Percentiles rank a stretch among this genome's conserved stretches.
phyloP scores from a whole-genome alignment of 1,140 invertebrate species.

The Mercenaria mercenaria region DNA sequence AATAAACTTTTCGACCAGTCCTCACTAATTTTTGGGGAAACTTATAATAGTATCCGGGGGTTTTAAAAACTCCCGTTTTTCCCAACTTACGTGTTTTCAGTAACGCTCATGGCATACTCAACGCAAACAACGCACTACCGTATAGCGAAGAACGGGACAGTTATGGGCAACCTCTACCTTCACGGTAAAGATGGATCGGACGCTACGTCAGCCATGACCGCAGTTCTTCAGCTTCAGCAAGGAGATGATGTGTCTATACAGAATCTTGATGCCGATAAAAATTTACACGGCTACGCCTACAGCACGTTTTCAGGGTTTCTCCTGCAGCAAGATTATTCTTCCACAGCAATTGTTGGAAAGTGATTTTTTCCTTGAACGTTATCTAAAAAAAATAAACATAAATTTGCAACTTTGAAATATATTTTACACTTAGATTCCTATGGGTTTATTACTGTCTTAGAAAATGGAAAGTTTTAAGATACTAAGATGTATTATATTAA shows the following conservation, averaged over 20 bases:
- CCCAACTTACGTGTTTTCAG: neutral
- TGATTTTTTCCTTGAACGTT: too few species aligned
- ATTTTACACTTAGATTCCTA: too few species aligned
- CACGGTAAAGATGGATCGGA: neutral
- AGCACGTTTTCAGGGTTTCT: slow-evolving; percentile 17
- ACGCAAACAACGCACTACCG: neutral
- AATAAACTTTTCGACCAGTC: too few species aligned
- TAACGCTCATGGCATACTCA: neutral
- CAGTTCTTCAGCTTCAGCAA: neutral
- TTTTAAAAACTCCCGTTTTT: slow-evolving; percentile 3
- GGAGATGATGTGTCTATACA: slow-evolving; percentile 10
- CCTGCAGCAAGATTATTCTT: neutral
- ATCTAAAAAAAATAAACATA: too few species aligned
- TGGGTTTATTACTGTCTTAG: too few species aligned
- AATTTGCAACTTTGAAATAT: too few species aligned
- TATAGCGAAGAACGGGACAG: neutral
- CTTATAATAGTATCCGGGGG: slow-evolving; percentile 1
- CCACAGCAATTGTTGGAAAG: neutral
- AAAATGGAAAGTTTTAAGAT: too few species aligned
- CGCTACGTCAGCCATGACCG: neutral
- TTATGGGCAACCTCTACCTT: neutral
- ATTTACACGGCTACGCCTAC: neutral
- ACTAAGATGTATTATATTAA: too few species aligned
- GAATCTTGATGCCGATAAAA: neutral
- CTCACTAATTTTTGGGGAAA: neutral